Evolutionary conservation across 2,797 vertebrate species (phyloP), one percentile per base, ranked within the genome.

Genomic region (Sebastes diaconus): DNA sequence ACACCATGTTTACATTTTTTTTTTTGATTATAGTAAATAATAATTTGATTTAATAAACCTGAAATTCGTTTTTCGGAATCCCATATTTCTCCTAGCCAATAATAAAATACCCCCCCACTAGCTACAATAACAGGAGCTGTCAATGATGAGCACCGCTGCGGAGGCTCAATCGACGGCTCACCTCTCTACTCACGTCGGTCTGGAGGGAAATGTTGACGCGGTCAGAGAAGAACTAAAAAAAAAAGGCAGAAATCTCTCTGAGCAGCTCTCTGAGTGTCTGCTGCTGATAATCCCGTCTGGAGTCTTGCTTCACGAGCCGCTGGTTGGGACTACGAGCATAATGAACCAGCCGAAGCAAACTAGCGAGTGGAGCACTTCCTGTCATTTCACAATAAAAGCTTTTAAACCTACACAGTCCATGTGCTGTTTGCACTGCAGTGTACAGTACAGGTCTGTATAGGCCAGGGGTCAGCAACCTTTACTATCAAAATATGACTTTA

Each of bases 241-340:
- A 18, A 2, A 2, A 27, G 18, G 18, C 24, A 16, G 24, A 63
- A 46, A 73, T 60, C 3, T 58, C 9, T 7, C 10, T 4, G 20
- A 5, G 27, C 50, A 16, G 57, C 32, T 39, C 75, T 32, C 27
- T 34, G 32, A 42, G 68, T 20, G 73, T 79, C 83, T 59, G 79
- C 46, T 1, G 24, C 2, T 71, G 46, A 61, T 91, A 87, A 91
- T 91, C 88, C 88, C 1, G 81, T 87, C 84, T 77, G 79, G 78
- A 64, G 58, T 32, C 63, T 58, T 25, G 68, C 76, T 73, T 66
- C 64, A 9, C 6, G 20, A 77, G 75, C 81, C 64, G 79, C 82
- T 81, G 2, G 61, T 22, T 24, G 75, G 60, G 74, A 79, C 58
- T 27, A 32, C 64, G 8, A 74, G 70, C 80, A 30, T 83, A 27